A percentile compares a stretch with the other conserved stretches of the same genome.
Evolutionary conservation across 2,113 vertebrate species (phyloP).

Genomic region (Dromaius novaehollandiae): DNA sequence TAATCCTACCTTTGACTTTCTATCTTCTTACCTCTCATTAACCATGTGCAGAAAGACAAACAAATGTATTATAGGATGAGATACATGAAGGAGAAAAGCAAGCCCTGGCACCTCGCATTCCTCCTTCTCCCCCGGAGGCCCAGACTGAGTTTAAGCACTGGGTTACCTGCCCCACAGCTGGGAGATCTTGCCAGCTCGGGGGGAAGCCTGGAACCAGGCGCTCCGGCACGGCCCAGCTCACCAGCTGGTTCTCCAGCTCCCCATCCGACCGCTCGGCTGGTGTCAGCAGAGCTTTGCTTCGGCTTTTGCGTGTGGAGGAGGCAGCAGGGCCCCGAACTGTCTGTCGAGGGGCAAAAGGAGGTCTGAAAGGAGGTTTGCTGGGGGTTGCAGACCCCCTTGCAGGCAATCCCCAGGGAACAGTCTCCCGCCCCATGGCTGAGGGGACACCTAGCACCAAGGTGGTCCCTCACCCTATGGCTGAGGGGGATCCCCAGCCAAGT

Average conservation of each 20-base stretch:
- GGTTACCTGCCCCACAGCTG: too few species aligned
- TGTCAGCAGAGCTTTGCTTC: too few species aligned
- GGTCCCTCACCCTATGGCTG: neutral
- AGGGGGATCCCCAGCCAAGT: too few species aligned
- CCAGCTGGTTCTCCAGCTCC: too few species aligned
- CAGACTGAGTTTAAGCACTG: too few species aligned
- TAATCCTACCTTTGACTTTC: neutral
- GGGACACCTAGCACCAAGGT: neutral
- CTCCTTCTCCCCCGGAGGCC: too few species aligned
- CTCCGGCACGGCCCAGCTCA: too few species aligned
- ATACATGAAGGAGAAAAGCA: fast-evolving
- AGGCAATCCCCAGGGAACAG: neutral
- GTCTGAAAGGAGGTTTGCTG: too few species aligned
- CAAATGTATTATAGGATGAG: fast-evolving
- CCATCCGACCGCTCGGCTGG: too few species aligned
- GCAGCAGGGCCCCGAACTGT: neutral
- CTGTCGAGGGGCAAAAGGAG: neutral
- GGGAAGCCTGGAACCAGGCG: too few species aligned
- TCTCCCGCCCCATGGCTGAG: neutral
- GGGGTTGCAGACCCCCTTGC: too few species aligned
- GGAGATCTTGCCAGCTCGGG: too few species aligned
- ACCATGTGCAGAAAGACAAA: neutral
- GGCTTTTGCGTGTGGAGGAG: neutral
- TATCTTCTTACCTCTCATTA: neutral
- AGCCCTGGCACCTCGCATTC: neutral